Conservation (phyloP, 1,140 invertebrate genomes). For the Euwallacea similis region DNA sequence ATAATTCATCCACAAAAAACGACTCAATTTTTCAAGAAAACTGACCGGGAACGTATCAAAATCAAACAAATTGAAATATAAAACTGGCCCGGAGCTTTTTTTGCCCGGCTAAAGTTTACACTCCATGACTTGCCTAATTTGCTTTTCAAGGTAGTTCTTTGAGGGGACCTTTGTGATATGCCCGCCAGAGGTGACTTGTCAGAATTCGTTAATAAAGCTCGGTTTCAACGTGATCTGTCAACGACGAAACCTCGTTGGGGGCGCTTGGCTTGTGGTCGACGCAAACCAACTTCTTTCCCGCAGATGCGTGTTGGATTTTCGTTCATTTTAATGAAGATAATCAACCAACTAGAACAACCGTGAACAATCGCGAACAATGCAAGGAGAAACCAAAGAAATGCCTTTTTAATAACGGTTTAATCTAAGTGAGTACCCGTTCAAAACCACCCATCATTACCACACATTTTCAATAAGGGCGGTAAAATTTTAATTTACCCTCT, state of each 20-base stretch:
- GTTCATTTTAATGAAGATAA: too few relatives aligned
- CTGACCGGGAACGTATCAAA: not conserved
- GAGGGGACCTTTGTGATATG: conserved; percentile 20
- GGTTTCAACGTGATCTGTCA: conserved; percentile 13
- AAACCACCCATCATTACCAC: too few relatives aligned
- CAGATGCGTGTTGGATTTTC: too few relatives aligned
- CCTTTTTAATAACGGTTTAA: not conserved
- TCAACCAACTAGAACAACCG: too few relatives aligned
- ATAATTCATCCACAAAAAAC: not conserved
- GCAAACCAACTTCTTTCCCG: too few relatives aligned
- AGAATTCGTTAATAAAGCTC: conserved; percentile 26
- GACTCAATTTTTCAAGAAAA: conserved; percentile 3
- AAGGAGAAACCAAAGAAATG: conserved; percentile 1
- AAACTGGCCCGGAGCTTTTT: conserved; percentile 9
- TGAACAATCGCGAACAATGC: not conserved
- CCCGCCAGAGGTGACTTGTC: conserved; percentile 24
- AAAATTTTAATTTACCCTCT: too few relatives aligned
- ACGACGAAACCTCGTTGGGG: too few relatives aligned
- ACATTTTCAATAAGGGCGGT: too few relatives aligned
- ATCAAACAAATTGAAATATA: conserved; percentile 21
- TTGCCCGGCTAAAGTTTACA: conserved; percentile 15
- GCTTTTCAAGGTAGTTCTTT: conserved; percentile 21
- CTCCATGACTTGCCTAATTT: conserved; percentile 21
- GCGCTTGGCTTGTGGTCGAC: too few relatives aligned
- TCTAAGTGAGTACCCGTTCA: too few relatives aligned